Percentiles rank a stretch among this genome's conserved stretches.
phyloP scores from a whole-genome alignment of 1,140 invertebrate genomes.

The Hesperophylax magnus region DNA sequence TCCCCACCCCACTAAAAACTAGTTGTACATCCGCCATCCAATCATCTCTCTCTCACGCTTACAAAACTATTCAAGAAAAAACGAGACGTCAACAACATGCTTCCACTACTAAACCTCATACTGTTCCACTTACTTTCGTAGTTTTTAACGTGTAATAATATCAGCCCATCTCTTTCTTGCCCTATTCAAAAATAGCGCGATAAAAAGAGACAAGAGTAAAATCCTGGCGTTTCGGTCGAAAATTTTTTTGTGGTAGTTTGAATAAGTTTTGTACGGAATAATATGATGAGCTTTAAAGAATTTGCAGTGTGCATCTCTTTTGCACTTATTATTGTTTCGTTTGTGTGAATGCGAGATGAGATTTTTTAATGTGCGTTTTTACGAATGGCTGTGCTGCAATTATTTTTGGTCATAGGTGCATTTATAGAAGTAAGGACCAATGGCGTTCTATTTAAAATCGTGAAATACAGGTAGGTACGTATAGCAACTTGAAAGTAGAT shows the following conservation, averaged over 20 bases:
- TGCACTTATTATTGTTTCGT: not conserved
- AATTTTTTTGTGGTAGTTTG: not conserved
- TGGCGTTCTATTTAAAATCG: too few species aligned
- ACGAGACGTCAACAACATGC: not conserved
- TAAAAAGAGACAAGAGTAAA: not conserved
- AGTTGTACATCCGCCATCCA: not conserved
- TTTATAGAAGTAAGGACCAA: too few species aligned
- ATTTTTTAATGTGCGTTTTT: too few species aligned
- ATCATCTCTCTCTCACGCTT: not conserved
- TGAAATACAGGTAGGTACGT: too few species aligned
- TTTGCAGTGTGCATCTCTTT: not conserved
- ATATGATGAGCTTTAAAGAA: not conserved
- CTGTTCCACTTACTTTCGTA: not conserved
- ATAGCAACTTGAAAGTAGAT: too few species aligned
- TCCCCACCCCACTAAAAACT: not conserved
- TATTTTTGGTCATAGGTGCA: too few species aligned
- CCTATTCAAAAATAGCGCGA: not conserved
- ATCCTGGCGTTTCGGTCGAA: not conserved
- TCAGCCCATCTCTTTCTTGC: not conserved
- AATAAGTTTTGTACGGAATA: too few species aligned
- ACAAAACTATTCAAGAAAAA: not conserved
- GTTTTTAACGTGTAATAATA: not conserved
- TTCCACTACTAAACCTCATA: not conserved
- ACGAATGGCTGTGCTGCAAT: too few species aligned
- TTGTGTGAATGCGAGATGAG: not conserved